Percentiles rank a stretch among this genome's conserved stretches.
phyloP scores from a whole-genome alignment of 2,888 invertebrate genomes.

The Sericinus montela region DNA sequence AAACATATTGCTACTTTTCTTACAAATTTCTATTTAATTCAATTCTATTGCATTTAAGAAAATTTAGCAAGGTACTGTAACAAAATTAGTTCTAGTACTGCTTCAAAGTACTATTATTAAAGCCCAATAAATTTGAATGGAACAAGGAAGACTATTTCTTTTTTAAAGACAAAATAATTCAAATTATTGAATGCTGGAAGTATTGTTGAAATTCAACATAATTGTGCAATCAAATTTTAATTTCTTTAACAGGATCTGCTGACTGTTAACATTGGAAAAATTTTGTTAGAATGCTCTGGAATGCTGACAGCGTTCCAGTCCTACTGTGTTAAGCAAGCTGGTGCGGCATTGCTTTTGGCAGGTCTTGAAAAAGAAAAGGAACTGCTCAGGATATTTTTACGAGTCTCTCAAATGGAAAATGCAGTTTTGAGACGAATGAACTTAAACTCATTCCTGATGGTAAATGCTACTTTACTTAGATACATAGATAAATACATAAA shows the following conservation, averaged over 20 bases:
- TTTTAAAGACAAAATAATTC: too few species aligned
- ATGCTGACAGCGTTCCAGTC: slow-evolving; percentile 97
- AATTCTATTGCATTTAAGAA: too few species aligned
- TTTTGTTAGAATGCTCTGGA: slow-evolving; percentile 93
- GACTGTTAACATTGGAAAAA: slow-evolving; percentile 93
- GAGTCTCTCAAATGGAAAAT: slow-evolving; percentile 98
- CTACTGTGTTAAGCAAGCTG: slow-evolving; percentile 96
- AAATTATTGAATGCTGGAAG: too few species aligned
- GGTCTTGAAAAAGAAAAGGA: slow-evolving; percentile 97
- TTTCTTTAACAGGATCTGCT: slow-evolving; percentile 82
- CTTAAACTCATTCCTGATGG: slow-evolving; percentile 98
- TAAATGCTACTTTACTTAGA: slow-evolving; percentile 53
- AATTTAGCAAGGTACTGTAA: too few species aligned
- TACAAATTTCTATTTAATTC: too few species aligned
- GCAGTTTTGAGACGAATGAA: slow-evolving; percentile 95
- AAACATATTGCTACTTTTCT: too few species aligned
- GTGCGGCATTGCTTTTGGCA: slow-evolving; percentile 91
- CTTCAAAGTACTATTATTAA: too few species aligned
- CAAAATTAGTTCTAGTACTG: too few species aligned
- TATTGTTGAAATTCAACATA: too few species aligned
- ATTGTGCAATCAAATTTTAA: neutral
- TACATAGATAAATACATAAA: too few species aligned
- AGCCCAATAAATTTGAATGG: too few species aligned
- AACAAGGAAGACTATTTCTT: too few species aligned
- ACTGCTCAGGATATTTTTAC: slow-evolving; percentile 93